Evolutionary conservation across 2,888 invertebrate species (phyloP).

Genomic region (Hedya salicella): DNA sequence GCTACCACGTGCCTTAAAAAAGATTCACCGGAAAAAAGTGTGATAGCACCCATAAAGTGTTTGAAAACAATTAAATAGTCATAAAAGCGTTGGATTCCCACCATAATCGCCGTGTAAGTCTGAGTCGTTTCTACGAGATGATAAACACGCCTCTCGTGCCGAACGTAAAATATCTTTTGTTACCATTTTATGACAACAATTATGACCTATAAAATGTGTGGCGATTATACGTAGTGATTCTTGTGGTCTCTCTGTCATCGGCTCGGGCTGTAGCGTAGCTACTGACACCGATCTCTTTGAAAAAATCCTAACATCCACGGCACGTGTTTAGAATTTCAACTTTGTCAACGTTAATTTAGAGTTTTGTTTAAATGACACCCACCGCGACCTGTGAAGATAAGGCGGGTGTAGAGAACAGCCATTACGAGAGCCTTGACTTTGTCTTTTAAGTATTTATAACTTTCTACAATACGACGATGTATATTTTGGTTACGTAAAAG

Average conservation of each 20-base stretch:
- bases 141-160: conserved; percentile 80
- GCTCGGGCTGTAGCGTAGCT: conserved; percentile 62
- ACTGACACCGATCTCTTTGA: conserved; percentile 46
- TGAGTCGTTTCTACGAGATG: conserved; percentile 74
- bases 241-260: conserved; percentile 79
- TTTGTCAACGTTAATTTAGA: conserved; percentile 52
- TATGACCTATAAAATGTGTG: conserved; percentile 84
- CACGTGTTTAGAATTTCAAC: conserved; percentile 55
- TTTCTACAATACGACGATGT: conserved; percentile 55
- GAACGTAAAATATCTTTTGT: conserved; percentile 83
- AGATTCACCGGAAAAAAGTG: conserved; percentile 58
- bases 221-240: conserved; percentile 82
- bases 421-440: conserved; percentile 62
- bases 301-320: conserved; percentile 55
- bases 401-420: conserved; percentile 11
- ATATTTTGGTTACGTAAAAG: conserved; percentile 44
- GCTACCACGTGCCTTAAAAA: conserved; percentile 53
- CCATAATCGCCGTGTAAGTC: conserved; percentile 72
- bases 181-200: conserved; percentile 84
- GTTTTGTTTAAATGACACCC: background rate
- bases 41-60: conserved; percentile 60
- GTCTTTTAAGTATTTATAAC: conserved; percentile 67
- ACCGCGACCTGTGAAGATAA: conserved; percentile 7
- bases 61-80: conserved; percentile 74
- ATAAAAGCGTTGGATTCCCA: conserved; percentile 75